These are phyloP conservation scores for Prochilodus magdalenae DNA, from an alignment of 2,113 vertebrate species.

Conservation along the genomic window DNA sequence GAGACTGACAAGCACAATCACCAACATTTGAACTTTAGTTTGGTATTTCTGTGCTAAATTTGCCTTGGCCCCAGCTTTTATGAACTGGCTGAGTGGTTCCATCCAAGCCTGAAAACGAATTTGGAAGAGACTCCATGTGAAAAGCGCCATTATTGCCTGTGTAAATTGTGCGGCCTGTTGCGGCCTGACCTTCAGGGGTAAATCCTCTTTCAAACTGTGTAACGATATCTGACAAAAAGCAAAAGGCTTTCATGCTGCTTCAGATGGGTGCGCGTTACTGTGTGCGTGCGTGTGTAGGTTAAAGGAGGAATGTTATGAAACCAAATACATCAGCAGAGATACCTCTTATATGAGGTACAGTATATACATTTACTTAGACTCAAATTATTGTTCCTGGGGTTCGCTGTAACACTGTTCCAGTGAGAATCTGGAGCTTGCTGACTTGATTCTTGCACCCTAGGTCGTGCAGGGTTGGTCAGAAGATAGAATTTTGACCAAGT, in stretches of 20 bases:
- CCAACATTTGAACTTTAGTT: constrained; percentile 47
- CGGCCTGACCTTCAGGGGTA: constrained; percentile 67
- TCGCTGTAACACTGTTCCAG: constrained; percentile 14
- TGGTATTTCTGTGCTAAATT: constrained; percentile 53
- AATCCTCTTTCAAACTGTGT: constrained; percentile 78
- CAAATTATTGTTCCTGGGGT: constrained; percentile 52
- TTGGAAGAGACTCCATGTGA: constrained; percentile 59
- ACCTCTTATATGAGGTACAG: constrained; percentile 56
- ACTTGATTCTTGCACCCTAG: neutral
- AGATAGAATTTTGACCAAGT: neutral
- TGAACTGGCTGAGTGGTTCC: constrained; percentile 70
- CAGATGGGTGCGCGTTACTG: constrained; percentile 59
- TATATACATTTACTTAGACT: constrained; percentile 58
- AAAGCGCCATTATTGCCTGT: constrained; percentile 50
- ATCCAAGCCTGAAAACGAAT: constrained; percentile 60
- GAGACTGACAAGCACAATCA: constrained; percentile 45
- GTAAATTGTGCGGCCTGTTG: constrained; percentile 49
- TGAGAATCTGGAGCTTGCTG: neutral
- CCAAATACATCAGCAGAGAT: constrained; percentile 59
- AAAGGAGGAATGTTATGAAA: constrained; percentile 49
- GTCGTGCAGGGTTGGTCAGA: neutral
- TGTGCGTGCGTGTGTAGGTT: constrained; percentile 12
- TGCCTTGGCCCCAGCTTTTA: constrained; percentile 61
- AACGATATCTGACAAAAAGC: constrained; percentile 75
- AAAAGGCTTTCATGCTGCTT: constrained; percentile 73